phyloP scores from a whole-genome alignment of 2,113 vertebrate genomes.

The Muscicapa adusta region DNA sequence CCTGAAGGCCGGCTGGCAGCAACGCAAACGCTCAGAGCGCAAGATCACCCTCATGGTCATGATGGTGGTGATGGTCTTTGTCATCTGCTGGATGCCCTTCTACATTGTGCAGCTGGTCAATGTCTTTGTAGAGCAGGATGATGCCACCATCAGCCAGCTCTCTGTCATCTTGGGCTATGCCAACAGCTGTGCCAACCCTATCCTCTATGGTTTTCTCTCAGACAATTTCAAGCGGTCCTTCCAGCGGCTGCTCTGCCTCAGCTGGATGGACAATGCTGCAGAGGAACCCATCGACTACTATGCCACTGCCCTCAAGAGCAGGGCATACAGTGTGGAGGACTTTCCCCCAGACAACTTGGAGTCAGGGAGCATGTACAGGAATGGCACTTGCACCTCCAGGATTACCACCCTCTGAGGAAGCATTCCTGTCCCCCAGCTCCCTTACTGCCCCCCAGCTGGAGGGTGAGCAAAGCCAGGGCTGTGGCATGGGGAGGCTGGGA shows the following conservation, averaged over 20 bases:
- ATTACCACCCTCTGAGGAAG: constrained; percentile 76
- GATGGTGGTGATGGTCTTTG: constrained; percentile 90
- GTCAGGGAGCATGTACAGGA: constrained; percentile 80
- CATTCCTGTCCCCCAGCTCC: background rate
- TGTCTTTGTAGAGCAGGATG: constrained; percentile 84
- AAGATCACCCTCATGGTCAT: constrained; percentile 91
- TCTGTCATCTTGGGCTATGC: constrained; percentile 87
- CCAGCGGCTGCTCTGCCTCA: constrained; percentile 86
- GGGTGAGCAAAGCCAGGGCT: background rate
- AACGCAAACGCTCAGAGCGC: constrained; percentile 86
- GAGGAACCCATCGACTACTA: constrained; percentile 91
- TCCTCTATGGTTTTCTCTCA: constrained; percentile 89
- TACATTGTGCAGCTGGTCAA: constrained; percentile 88
- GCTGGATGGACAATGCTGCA: constrained; percentile 87
- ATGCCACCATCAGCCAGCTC: constrained; percentile 88
- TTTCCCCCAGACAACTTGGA: constrained; percentile 83
- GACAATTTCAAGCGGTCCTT: constrained; percentile 92
- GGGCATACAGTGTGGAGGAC: constrained; percentile 87
- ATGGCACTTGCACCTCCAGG: constrained; percentile 87
- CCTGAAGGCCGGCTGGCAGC: constrained; percentile 90
- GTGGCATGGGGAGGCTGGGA: background rate
- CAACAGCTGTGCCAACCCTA: constrained; percentile 91
- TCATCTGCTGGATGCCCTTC: constrained; percentile 93
- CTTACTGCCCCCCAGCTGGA: background rate
- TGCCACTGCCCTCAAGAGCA: constrained; percentile 87